Evolutionary conservation across 2,797 vertebrate species (phyloP).

Genomic region (Rachycentron canadum): DNA sequence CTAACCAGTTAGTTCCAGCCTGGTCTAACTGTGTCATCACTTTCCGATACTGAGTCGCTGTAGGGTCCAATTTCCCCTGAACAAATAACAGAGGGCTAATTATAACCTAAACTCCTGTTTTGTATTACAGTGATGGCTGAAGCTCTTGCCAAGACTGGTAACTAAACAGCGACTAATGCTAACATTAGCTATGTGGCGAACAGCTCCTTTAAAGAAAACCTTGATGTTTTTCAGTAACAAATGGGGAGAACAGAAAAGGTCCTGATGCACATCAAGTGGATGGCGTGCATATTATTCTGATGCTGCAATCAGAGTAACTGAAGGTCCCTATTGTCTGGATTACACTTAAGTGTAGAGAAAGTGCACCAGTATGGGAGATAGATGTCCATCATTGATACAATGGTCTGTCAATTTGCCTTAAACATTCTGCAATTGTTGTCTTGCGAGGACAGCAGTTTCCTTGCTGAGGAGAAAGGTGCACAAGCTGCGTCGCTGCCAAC

Average conservation of each 20-base stretch:
- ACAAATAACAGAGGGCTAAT: too few relatives aligned
- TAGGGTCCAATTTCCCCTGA: too few relatives aligned
- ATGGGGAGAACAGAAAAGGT: neutral
- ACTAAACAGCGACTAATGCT: neutral
- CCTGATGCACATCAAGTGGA: neutral
- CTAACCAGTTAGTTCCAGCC: too few relatives aligned
- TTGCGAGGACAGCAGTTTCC: constrained; percentile 33
- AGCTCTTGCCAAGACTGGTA: neutral
- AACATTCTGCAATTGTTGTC: constrained; percentile 26
- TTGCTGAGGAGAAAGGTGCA: constrained; percentile 26
- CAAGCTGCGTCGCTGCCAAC: constrained; percentile 43
- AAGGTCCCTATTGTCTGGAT: constrained; percentile 9
- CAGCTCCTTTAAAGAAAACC: neutral
- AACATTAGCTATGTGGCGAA: neutral
- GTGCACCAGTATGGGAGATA: neutral
- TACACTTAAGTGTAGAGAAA: constrained; percentile 16
- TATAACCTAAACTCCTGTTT: too few relatives aligned
- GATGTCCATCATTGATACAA: constrained; percentile 24
- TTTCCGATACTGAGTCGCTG: too few relatives aligned
- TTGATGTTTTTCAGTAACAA: neutral
- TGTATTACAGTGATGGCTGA: neutral
- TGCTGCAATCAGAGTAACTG: neutral
- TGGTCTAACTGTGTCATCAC: too few relatives aligned
- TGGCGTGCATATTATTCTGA: neutral
- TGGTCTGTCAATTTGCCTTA: constrained; percentile 35